These are phyloP conservation scores for Oithona nana DNA, from an alignment of 2,888 invertebrate species.

Conservation along the genomic window DNA sequence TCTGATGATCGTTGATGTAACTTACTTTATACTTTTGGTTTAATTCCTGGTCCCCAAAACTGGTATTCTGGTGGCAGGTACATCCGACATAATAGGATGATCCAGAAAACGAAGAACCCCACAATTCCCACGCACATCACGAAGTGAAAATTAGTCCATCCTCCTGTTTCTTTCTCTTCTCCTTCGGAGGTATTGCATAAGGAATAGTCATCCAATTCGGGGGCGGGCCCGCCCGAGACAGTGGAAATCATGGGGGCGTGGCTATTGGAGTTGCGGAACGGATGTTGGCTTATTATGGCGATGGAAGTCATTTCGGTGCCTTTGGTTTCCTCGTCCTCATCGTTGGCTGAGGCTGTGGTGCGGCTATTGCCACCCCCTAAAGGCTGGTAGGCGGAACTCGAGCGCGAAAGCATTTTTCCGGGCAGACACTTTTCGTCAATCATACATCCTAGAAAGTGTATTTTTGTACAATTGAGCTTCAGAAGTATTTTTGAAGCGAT, in stretches of 20 bases:
- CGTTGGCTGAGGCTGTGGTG: neutral
- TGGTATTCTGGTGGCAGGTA: conserved; percentile 11
- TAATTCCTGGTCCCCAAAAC: neutral
- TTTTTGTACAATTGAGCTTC: no score
- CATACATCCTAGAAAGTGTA: no score
- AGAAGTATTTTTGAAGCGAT: no score
- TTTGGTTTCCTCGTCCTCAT: neutral
- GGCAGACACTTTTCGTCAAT: no score
- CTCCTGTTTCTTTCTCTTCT: neutral
- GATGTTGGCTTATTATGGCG: neutral
- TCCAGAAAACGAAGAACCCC: conserved; percentile 16
- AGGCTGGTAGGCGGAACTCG: conserved; percentile 9
- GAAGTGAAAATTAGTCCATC: conserved; percentile 16
- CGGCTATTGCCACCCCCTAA: neutral
- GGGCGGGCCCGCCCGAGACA: neutral
- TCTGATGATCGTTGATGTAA: no score
- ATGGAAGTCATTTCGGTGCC: neutral
- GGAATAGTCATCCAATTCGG: neutral
- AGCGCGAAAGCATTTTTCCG: conserved; percentile 8
- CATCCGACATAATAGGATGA: conserved; percentile 9
- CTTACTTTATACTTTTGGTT: neutral
- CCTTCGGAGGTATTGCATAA: neutral
- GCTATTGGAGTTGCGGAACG: neutral
- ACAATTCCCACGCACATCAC: conserved; percentile 13
- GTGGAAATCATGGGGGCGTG: neutral